Evolutionary conservation across 1,140 invertebrate genomes (phyloP).

Genomic region (Tetramorium simillimum): DNA sequence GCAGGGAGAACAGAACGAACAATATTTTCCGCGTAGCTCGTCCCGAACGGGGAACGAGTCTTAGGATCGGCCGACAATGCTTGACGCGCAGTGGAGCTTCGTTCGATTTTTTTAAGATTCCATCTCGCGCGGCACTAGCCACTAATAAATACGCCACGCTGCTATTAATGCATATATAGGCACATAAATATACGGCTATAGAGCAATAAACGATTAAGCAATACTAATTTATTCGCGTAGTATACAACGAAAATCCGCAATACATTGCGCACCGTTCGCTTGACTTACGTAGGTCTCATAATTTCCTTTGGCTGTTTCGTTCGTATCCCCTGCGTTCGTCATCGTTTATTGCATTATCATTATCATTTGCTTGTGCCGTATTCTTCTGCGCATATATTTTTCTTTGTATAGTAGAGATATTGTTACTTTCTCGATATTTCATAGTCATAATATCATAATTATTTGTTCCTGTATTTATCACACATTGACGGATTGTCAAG

Average conservation of each 20-base stretch:
- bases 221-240: conserved; percentile 66
- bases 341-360: neutral
- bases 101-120: conserved; percentile 13
- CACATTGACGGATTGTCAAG: conserved; percentile 9
- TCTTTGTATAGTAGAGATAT: neutral
- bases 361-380: neutral
- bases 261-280: neutral
- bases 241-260: conserved; percentile 39
- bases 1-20: conserved; percentile 32
- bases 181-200: conserved; percentile 53
- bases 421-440: neutral
- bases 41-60: conserved; percentile 11
- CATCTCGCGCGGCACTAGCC: conserved; percentile 33
- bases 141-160: conserved; percentile 44
- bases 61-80: conserved; percentile 31
- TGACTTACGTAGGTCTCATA: neutral
- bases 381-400: conserved; percentile 12
- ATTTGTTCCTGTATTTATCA: conserved; percentile 38
- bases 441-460: neutral
- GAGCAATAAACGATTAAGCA: conserved; percentile 74
- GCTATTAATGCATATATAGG: conserved; percentile 49
- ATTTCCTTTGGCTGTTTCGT: conserved; percentile 6
- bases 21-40: conserved; percentile 50
- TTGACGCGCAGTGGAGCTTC: conserved; percentile 44
- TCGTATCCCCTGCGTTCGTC: neutral